Evolutionary conservation across 2,797 vertebrate species (phyloP), one percentile per base, ranked within the genome.

Genomic region (Prunella strophiata): DNA sequence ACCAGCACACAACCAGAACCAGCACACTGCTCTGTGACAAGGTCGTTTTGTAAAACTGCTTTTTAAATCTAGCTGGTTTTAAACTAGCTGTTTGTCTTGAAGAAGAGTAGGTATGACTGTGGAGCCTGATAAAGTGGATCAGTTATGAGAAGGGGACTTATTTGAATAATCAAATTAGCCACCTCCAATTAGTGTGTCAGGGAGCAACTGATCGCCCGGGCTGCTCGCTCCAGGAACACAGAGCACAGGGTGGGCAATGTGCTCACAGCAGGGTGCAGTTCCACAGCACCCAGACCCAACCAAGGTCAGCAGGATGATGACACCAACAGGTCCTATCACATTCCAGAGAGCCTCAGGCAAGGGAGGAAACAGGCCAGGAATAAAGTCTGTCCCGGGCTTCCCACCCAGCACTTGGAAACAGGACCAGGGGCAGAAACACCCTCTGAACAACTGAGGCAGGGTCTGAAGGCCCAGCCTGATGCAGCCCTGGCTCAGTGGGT

Each of bases 101-200:
- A 88, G 58, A 43, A 78, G 42, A 70, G 5, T 2, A 77, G 30
- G 27, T 32, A 22, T 9, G 14, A 16, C 25, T 45, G 22, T 32
- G 23, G 63, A 80, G 72, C 21, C 72, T 47, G 47, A 45, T 12
- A 18, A 79, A 47, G 27, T 5, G 17, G 12, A 55, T 36, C 40
- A 32, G 27, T 30, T 25, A 27, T 1, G 7, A 79, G 42, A 42
- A 79, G 5, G 8, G 43, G 50, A 48, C 11, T 5, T 43, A 11
- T 27, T 5, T 38, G 22, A 16, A 32, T 27, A 43, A 71, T 27
- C 59, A 22, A 30, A 84, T 38, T 4, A 82, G 71, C 7, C 5
- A 6, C 12, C 36, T 23, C 17, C 48, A 62, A 19, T 5, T 1
- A 38, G 19, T 2, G 6, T 2, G 5, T 12, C 36, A 42, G 21